These are phyloP conservation scores for Archaeoteleia sp. DNA, from an alignment of 2,888 invertebrate genomes.

Conservation along the genomic window DNA sequence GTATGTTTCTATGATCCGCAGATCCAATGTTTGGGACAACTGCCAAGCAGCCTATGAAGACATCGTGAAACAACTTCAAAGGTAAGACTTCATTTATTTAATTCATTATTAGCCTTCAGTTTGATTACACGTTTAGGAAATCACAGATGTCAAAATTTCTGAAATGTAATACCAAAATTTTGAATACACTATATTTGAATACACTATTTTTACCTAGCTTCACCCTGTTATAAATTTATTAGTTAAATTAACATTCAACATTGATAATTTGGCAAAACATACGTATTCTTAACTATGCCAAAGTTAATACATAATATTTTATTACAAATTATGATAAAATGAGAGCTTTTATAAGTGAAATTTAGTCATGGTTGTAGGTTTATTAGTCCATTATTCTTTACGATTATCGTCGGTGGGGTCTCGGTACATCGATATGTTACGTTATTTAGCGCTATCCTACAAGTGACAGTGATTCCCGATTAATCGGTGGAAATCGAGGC, in stretches of 20 bases:
- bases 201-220: too few species aligned
- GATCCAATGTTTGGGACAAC: conserved; percentile 89
- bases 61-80: conserved; percentile 95
- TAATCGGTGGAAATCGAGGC: conserved; percentile 42
- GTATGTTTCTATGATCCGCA: conserved; percentile 61
- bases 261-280: too few species aligned
- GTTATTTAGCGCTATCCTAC: conserved; percentile 12
- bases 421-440: not conserved
- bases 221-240: too few species aligned
- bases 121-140: too few species aligned
- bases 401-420: not conserved
- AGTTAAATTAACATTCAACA: too few species aligned
- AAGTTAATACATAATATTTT: too few species aligned
- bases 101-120: too few species aligned
- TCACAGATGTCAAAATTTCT: too few species aligned
- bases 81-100: conserved; percentile 86
- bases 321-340: not conserved
- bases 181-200: too few species aligned
- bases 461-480: conserved; percentile 42
- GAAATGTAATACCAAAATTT: too few species aligned
- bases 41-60: conserved; percentile 96
- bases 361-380: not conserved
- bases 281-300: too few species aligned
- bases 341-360: not conserved
- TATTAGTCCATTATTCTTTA: not conserved